Percentiles rank a stretch among this genome's conserved stretches.
phyloP scores from a whole-genome alignment of 2,113 vertebrate species.

The Petaurus breviceps region DNA sequence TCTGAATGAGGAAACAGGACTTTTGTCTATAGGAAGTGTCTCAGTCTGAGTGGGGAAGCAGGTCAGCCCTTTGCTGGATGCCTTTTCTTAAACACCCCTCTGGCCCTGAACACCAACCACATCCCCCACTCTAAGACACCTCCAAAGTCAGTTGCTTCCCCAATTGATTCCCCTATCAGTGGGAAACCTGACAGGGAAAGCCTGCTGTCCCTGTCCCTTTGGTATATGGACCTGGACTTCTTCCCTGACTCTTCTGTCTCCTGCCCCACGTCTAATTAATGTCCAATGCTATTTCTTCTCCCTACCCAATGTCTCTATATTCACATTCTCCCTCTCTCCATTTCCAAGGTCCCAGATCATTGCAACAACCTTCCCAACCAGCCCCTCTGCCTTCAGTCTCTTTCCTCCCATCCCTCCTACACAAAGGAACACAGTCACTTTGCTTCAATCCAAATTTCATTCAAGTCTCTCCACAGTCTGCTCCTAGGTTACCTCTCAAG shows the following conservation, averaged over 20 bases:
- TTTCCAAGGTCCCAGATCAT: not conserved
- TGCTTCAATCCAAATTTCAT: slow-evolving; percentile 22
- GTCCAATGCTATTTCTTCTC: not conserved
- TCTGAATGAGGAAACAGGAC: not conserved
- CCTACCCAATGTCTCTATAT: not conserved
- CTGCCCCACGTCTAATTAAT: not conserved
- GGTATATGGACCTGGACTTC: not conserved
- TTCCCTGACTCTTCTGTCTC: not conserved
- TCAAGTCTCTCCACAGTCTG: not conserved
- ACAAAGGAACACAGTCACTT: not conserved
- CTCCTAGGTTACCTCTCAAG: not conserved
- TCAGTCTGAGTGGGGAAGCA: not conserved
- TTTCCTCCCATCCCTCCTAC: not conserved
- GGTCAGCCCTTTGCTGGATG: not conserved
- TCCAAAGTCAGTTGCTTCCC: not conserved
- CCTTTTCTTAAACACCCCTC: not conserved
- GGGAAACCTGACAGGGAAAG: not conserved
- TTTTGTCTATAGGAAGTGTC: slow-evolving; percentile 3
- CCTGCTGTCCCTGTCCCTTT: not conserved
- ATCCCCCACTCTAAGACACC: not conserved
- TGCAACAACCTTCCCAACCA: not conserved
- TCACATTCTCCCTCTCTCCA: not conserved
- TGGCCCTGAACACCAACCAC: not conserved
- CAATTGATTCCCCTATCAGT: not conserved
- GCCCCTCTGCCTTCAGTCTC: not conserved